phyloP scores from a whole-genome alignment of 2,888 invertebrate species.

The Xylota sylvarum region DNA sequence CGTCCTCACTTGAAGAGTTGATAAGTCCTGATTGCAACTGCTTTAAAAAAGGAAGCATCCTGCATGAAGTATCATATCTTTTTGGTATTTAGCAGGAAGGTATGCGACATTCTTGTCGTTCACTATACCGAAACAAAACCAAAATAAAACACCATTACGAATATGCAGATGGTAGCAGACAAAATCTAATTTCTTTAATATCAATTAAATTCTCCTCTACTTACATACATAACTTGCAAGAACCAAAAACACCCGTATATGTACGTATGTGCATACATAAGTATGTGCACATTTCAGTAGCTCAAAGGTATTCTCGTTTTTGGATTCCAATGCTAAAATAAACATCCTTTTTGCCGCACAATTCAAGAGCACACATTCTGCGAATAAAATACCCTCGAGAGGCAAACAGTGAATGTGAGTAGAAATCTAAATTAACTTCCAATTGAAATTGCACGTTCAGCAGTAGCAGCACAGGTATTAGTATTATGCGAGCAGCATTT shows the following conservation, averaged over 20 bases:
- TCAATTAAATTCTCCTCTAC: neutral
- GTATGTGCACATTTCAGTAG: neutral
- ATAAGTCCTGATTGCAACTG: no score
- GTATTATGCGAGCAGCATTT: slow-evolving; percentile 22
- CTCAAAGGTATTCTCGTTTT: neutral
- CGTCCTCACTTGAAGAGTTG: no score
- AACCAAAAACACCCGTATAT: no score
- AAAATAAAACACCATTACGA: no score
- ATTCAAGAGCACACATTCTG: slow-evolving; percentile 39
- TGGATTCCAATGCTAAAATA: slow-evolving; percentile 33
- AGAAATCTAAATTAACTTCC: slow-evolving; percentile 55
- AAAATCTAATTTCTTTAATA: neutral
- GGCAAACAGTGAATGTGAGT: slow-evolving; percentile 18
- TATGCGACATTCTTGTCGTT: no score
- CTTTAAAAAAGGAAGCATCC: no score
- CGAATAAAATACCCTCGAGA: slow-evolving; percentile 36
- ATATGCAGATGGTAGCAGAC: neutral
- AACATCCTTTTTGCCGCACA: slow-evolving; percentile 19
- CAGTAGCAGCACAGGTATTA: slow-evolving; percentile 28
- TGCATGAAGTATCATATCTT: no score
- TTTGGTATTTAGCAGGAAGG: no score
- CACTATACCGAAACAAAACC: no score
- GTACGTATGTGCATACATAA: no score
- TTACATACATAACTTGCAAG: neutral
- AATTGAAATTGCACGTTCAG: slow-evolving; percentile 45